phyloP scores from a whole-genome alignment of 2,888 invertebrate genomes.

The Ophioninae sp. region DNA sequence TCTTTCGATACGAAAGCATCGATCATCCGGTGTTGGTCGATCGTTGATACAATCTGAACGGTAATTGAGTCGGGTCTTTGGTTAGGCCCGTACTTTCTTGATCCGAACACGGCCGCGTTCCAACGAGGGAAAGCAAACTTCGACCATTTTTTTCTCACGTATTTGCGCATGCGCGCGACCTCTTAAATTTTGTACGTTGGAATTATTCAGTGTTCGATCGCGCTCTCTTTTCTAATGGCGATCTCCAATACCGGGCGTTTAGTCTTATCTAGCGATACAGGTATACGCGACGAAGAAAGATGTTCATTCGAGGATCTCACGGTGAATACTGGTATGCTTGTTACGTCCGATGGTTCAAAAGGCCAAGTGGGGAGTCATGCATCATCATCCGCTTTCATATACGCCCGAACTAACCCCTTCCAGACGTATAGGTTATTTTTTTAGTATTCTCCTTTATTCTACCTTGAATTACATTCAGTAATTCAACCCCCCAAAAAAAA shows the following conservation, averaged over 20 bases:
- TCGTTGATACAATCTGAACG: slow-evolving; percentile 21
- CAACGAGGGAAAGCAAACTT: slow-evolving; percentile 68
- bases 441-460: no score
- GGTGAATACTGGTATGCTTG: neutral
- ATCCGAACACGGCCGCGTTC: slow-evolving; percentile 58
- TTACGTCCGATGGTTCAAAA: neutral
- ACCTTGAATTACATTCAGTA: no score
- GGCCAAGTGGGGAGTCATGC: no score
- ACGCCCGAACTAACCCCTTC: no score
- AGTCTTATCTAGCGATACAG: no score
- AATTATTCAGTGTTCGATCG: slow-evolving; percentile 16
- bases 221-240: slow-evolving; percentile 13
- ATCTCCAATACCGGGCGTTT: neutral
- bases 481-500: neutral
- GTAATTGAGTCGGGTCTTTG: neutral
- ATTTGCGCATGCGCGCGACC: slow-evolving; percentile 66
- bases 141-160: slow-evolving; percentile 66
- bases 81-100: slow-evolving; percentile 54
- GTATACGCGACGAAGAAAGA: neutral
- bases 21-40: slow-evolving; percentile 37
- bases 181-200: slow-evolving; percentile 8
- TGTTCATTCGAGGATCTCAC: neutral
- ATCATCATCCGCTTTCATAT: no score
- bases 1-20: slow-evolving; percentile 40
- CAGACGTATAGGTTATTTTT: no score